Evolutionary conservation across 1,140 invertebrate species (phyloP), one percentile per base, ranked within the genome.

Genomic region (Euborellia annulipes): DNA sequence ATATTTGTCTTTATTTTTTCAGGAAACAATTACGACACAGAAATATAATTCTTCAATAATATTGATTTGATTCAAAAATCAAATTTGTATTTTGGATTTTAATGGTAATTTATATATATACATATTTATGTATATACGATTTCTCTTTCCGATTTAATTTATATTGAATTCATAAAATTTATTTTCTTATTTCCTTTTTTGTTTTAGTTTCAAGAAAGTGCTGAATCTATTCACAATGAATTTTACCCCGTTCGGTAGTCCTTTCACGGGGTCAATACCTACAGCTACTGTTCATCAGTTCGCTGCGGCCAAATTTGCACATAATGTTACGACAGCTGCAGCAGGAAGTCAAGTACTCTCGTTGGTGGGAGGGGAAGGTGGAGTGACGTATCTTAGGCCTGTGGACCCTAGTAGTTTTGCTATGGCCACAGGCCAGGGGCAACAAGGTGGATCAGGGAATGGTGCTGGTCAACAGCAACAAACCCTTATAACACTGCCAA

Each of bases 331-430:
- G n/a, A 71, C 70, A 0, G 68, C 71, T 2, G 65, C 70, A 3
- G 70, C 68, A 50, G 65, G 61, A 40, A 64, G 64, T 59, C 70
- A 74, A 36, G 69, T 69, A 45, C 73, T 73, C 6, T 62, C 73
- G 13, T 49, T 73, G 2, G 71, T 69, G 3, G 66, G 69, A 11
- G 75, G 76, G 14, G 80, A 82, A 47, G 74, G 73, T 51, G 78
- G 78, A 2, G 72, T 84, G n/a, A 79, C 82, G 54, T 85, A 82
- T 55, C 61, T 83, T 37, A 71, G 79, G 18, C 71, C 78, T 2
- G 62, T 82, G 16, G 79, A 82, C 51, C 69, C 74, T 1, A 73
- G 72, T 53, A 65, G 53, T 23, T 46, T 46, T 27, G 40, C 47
- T 11, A 18, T 48, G 42, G 47, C 47, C 16, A 41, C 48, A 2